Evolutionary conservation across 2,888 invertebrate genomes (phyloP).

Genomic region (Boloria selene): DNA sequence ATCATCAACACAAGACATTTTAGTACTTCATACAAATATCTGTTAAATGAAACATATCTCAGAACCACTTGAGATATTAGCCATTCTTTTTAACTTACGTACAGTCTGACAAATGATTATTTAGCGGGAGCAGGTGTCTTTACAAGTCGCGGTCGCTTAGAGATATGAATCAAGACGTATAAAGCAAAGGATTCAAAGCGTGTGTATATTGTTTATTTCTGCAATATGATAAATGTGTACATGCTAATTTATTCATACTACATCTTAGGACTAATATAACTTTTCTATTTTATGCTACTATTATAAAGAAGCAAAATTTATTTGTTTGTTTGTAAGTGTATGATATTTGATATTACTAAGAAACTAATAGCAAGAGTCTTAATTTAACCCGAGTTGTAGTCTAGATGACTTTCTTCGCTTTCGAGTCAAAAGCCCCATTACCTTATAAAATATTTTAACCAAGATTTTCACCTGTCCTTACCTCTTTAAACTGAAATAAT

Average conservation of each 20-base stretch:
- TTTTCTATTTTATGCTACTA: too few species aligned
- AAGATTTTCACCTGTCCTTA: too few species aligned
- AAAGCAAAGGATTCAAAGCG: constrained; percentile 31
- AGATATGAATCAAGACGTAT: constrained; percentile 41
- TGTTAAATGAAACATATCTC: constrained; percentile 57
- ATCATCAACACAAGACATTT: constrained; percentile 1
- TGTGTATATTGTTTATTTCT: constrained; percentile 29
- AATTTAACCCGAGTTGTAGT: too few species aligned
- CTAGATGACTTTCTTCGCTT: too few species aligned
- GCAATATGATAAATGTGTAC: constrained; percentile 10
- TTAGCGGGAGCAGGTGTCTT: constrained; percentile 68
- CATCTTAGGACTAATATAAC: background rate
- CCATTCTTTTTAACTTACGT: constrained; percentile 76
- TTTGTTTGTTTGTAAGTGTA: too few species aligned
- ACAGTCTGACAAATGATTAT: constrained; percentile 76
- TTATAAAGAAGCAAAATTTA: too few species aligned
- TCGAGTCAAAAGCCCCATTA: too few species aligned
- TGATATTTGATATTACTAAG: too few species aligned
- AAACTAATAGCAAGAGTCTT: too few species aligned
- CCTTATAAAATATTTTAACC: too few species aligned
- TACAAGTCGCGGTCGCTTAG: constrained; percentile 38
- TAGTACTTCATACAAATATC: constrained; percentile 43
- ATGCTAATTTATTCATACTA: background rate
- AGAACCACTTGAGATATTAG: constrained; percentile 75
- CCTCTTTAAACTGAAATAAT: too few species aligned